Base-by-base conservation (phyloP, 2,888 invertebrate species). In the Athrips mouffetella region DNA sequence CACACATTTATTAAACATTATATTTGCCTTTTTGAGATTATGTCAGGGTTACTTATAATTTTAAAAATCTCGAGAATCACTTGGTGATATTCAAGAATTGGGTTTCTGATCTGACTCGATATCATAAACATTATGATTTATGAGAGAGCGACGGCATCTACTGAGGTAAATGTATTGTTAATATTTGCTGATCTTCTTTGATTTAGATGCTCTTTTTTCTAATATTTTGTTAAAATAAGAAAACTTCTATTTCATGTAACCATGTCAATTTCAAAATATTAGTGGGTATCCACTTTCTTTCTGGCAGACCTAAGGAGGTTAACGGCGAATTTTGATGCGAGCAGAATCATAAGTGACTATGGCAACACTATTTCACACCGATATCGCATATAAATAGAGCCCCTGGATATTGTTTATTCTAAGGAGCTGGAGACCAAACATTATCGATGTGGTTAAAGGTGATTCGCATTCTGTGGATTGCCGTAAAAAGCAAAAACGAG, bases 291-390 rank as follows among this genome's bases (percentile, higher is more conserved):
- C 62, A 81, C 87, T 87, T 87, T 87, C 87, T 80, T 79, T 80
- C 78, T 77, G 74, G 70, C 77, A 65, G 58, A 55, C 66, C 63
- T 64, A 86, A 84, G 73, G 75, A 85, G 87, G 86, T 74, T 85
- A 86, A 85, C 86, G 77, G 79, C 73, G 67, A 72, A 67, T 71
- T 71, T 70, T 59, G 71, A 74, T 80, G 86, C 70, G 79, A 52
- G 60, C 62, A 63, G 87, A 83, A 86, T 86, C 61, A 67, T 65
- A 75, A 81, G 69, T 60, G 63, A 58, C 55, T 63, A 62, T 71
- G 59, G 67, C 63, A 61, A 64, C 65, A 33, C n/a, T 25, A 21
- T 41, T 11, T 57, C 59, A 56, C 60, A 68, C 67, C 49, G 57
- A 55, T 58, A 59, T 60, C 55, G 78, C 72, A 81, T 81, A 76